Evolutionary conservation across 2,797 vertebrate species (phyloP).

Genomic region (Merluccius polli): DNA sequence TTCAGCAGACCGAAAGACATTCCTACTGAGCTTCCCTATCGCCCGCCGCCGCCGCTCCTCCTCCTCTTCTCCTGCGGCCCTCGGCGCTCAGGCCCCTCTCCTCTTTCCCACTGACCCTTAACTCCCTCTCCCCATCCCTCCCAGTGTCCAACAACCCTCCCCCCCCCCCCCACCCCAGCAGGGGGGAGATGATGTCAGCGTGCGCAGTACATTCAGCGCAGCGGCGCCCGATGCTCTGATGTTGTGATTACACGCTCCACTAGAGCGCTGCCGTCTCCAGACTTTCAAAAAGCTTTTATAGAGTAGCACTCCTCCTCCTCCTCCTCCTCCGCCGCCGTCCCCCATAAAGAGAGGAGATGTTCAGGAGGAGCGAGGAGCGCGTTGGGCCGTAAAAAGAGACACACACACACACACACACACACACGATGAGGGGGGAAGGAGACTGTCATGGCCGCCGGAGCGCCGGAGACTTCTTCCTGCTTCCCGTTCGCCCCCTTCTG

Average conservation of each 20-base stretch:
- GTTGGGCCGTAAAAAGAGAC: neutral
- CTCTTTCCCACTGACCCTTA: neutral
- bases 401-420: too few relatives aligned
- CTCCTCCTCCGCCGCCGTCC: neutral
- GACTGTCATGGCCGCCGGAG: neutral
- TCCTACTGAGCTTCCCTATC: slow-evolving; percentile 34
- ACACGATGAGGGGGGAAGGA: too few relatives aligned
- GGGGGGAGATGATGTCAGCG: slow-evolving; percentile 72
- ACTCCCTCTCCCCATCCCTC: neutral
- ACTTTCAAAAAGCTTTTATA: slow-evolving; percentile 67
- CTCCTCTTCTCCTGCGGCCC: slow-evolving; percentile 13
- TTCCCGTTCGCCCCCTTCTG: neutral
- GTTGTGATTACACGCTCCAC: slow-evolving; percentile 84
- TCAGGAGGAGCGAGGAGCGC: too few relatives aligned
- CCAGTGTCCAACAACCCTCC: slow-evolving; percentile 6
- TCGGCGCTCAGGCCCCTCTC: neutral
- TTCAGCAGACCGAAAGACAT: slow-evolving; percentile 77
- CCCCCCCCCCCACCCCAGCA: slow-evolving; percentile 41
- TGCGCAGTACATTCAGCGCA: slow-evolving; percentile 80
- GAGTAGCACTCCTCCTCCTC: slow-evolving; percentile 26
- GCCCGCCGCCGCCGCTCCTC: neutral
- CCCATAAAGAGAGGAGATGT: neutral
- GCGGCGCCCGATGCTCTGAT: slow-evolving; percentile 72
- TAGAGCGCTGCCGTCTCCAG: slow-evolving; percentile 69
- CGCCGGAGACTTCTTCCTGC: neutral